phyloP scores from a whole-genome alignment of 2,888 invertebrate species.

The Phortica magna region DNA sequence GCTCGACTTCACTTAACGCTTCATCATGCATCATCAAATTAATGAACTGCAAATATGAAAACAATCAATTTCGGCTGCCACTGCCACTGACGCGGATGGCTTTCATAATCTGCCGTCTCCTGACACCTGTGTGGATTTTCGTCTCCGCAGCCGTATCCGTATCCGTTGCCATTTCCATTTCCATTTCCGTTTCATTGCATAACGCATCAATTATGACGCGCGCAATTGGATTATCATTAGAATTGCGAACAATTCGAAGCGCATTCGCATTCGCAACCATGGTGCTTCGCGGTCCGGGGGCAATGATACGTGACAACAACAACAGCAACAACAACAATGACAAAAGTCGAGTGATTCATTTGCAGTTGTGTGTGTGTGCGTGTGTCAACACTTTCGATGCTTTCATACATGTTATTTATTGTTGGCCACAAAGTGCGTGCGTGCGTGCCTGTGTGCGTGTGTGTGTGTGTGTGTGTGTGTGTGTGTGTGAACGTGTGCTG shows the following conservation, averaged over 20 bases:
- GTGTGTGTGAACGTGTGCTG: neutral
- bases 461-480: conserved; percentile 40
- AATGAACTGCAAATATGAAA: conserved; percentile 68
- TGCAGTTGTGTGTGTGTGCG: conserved; percentile 27
- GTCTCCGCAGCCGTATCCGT: neutral
- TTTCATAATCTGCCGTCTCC: neutral
- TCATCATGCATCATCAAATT: conserved; percentile 52
- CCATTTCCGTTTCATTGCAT: conserved; percentile 34
- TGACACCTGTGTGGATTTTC: conserved; percentile 25
- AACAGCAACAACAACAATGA: conserved; percentile 48
- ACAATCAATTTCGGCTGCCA: conserved; percentile 62
- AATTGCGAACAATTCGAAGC: conserved; percentile 44
- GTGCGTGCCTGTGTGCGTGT: conserved; percentile 15
- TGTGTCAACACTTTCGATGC: neutral
- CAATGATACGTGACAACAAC: conserved; percentile 65
- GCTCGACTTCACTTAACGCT: conserved; percentile 24
- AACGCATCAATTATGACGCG: conserved; percentile 58
- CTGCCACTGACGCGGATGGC: conserved; percentile 14
- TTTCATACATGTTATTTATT: neutral
- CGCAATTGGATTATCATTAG: conserved; percentile 56
- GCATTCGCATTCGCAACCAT: too few relatives aligned
- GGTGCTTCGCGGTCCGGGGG: conserved; percentile 32
- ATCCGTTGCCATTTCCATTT: neutral
- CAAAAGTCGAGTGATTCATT: conserved; percentile 31
- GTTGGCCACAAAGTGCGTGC: conserved; percentile 35